Conservation (phyloP, 2,797 vertebrate species). For the Onychomys arenicola region DNA sequence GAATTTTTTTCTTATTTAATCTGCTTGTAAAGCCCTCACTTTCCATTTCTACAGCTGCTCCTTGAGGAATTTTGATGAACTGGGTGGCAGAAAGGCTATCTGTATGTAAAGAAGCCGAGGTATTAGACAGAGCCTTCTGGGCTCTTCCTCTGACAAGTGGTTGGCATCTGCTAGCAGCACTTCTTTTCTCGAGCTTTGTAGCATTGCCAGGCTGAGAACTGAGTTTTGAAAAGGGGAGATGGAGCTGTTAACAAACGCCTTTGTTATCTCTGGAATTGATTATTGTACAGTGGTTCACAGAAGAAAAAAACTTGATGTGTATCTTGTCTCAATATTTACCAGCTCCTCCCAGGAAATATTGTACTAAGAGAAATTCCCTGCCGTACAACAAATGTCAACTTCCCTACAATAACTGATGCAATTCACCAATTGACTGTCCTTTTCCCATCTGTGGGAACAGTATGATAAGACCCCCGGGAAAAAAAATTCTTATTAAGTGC, state of each 20-base stretch:
- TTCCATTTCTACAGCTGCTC: conserved; percentile 66
- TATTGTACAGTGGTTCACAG: conserved; percentile 80
- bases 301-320: conserved; percentile 77
- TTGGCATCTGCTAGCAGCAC: conserved; percentile 82
- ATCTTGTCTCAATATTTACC: conserved; percentile 86
- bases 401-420: conserved; percentile 65
- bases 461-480: conserved; percentile 66
- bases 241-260: conserved; percentile 82
- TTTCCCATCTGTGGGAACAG: conserved; percentile 63
- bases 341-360: conserved; percentile 85
- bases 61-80: conserved; percentile 78
- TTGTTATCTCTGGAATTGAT: conserved; percentile 84
- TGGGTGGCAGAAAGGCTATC: conserved; percentile 72
- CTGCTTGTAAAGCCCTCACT: conserved; percentile 62
- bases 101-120: conserved; percentile 78
- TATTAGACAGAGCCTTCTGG: conserved; percentile 64
- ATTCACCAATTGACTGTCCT: conserved; percentile 64
- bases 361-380: conserved; percentile 78
- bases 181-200: conserved; percentile 80
- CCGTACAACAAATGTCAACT: conserved; percentile 74
- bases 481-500: conserved; percentile 59
- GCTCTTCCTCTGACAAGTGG: conserved; percentile 81
- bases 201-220: conserved; percentile 78
- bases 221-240: conserved; percentile 81
- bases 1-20: conserved; percentile 68